Conservation (phyloP, 2,113 vertebrate species). For the Vidua macroura region DNA sequence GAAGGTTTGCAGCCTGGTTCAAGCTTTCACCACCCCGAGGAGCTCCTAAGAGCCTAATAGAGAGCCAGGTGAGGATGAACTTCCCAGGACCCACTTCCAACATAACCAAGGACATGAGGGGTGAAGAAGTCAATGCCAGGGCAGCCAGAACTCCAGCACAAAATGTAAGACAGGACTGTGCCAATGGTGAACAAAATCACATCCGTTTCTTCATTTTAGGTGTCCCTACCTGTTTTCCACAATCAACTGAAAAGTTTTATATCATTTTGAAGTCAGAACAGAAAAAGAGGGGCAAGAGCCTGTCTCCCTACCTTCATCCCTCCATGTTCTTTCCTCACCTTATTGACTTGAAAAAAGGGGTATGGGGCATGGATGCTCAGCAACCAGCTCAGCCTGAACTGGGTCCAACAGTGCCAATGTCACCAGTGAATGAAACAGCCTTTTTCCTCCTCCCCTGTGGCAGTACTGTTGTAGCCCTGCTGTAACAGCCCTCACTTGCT, state of each 20-base stretch:
- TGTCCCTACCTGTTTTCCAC: not conserved
- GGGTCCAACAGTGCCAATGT: not conserved
- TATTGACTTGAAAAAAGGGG: not conserved
- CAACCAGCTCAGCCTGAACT: fast-evolving
- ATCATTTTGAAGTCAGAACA: not conserved
- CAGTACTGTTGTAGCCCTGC: not conserved
- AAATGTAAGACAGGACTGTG: not conserved
- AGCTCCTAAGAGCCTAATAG: not conserved
- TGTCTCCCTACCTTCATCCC: not conserved
- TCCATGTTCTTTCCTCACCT: not conserved
- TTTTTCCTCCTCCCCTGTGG: not conserved
- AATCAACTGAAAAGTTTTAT: not conserved
- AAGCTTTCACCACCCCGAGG: not conserved
- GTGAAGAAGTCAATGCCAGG: not conserved
- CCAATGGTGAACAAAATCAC: not conserved
- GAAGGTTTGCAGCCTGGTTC: not conserved
- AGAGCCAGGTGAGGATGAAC: not conserved
- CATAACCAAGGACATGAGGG: not conserved
- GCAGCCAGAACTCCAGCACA: not conserved
- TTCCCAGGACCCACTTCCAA: not conserved
- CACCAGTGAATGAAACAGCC: not conserved
- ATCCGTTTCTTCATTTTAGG: not conserved
- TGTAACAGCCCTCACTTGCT: not conserved
- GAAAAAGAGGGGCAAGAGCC: not conserved
- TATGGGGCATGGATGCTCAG: not conserved